A percentile compares a stretch with the other conserved stretches of the same genome.
phyloP scores from a whole-genome alignment of 1,140 invertebrate genomes.

The Lordiphosa collinella region DNA sequence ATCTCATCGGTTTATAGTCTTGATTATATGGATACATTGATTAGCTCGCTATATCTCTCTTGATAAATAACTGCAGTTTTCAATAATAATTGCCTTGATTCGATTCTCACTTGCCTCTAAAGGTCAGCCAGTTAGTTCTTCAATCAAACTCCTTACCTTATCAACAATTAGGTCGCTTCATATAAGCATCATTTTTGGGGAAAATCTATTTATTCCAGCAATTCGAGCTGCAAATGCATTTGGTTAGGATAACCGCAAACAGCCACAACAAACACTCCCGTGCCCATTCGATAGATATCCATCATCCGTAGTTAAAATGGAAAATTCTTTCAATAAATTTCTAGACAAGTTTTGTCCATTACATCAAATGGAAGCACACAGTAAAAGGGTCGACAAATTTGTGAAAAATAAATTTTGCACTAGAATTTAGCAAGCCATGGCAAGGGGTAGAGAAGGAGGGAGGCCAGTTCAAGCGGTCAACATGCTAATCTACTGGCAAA shows the following conservation, averaged over 20 bases:
- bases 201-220: no score
- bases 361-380: constrained; percentile 38
- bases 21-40: no score
- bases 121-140: no score
- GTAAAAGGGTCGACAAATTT: constrained; percentile 23
- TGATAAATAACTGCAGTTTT: no score
- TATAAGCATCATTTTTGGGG: no score
- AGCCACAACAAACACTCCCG: constrained; percentile 18
- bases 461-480: constrained; percentile 15
- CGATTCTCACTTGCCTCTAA: no score
- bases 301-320: constrained; percentile 43
- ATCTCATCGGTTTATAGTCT: no score
- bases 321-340: constrained; percentile 55
- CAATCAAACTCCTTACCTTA: no score
- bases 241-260: constrained; percentile 16
- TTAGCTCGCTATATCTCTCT: no score
- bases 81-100: no score
- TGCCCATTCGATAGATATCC: constrained; percentile 46
- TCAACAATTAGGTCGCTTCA: no score
- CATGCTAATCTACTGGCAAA: constrained; percentile 45
- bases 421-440: background rate
- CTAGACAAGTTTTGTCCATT: constrained; percentile 61
- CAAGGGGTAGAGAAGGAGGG: background rate
- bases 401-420: constrained; percentile 42
- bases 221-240: no score